Evolutionary conservation across 2,888 invertebrate species (phyloP).

Genomic region (Drosophila mimetica): DNA sequence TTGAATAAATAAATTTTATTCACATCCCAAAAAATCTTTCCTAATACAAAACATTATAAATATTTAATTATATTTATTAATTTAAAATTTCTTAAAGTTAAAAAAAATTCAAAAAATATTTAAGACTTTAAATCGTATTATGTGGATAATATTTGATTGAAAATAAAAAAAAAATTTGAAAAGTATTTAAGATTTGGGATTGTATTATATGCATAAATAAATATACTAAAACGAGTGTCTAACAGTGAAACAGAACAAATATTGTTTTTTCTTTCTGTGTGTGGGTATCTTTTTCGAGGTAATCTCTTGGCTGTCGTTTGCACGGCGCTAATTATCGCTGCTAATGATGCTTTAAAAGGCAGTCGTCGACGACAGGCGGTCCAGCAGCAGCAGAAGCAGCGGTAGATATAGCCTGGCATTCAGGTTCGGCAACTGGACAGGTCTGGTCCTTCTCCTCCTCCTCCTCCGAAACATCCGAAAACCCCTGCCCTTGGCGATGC

Average conservation of each 20-base stretch:
- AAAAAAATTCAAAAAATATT: no score
- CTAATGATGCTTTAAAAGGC: constrained; percentile 82
- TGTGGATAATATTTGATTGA: no score
- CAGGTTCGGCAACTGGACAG: constrained; percentile 55
- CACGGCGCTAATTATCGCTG: constrained; percentile 80
- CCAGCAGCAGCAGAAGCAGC: constrained; percentile 33
- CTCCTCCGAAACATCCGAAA: neutral
- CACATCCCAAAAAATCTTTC: no score
- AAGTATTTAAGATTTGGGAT: no score
- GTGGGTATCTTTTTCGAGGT: constrained; percentile 41
- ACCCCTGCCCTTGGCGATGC: constrained; percentile 37
- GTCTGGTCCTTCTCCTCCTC: constrained; percentile 29
- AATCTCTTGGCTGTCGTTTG: constrained; percentile 74
- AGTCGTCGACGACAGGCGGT: constrained; percentile 77
- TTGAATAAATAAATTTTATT: no score
- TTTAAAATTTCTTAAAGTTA: no score
- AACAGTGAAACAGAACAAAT: neutral
- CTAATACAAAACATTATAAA: no score
- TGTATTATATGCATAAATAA: no score
- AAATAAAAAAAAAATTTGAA: no score
- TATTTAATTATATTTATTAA: no score
- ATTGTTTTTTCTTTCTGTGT: constrained; percentile 9
- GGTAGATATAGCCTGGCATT: constrained; percentile 36
- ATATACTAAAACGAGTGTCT: no score
- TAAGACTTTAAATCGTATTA: no score